Evolutionary conservation across 1,140 invertebrate genomes (phyloP), one percentile per base, ranked within the genome.

Genomic region (Hormaphis cornu): DNA sequence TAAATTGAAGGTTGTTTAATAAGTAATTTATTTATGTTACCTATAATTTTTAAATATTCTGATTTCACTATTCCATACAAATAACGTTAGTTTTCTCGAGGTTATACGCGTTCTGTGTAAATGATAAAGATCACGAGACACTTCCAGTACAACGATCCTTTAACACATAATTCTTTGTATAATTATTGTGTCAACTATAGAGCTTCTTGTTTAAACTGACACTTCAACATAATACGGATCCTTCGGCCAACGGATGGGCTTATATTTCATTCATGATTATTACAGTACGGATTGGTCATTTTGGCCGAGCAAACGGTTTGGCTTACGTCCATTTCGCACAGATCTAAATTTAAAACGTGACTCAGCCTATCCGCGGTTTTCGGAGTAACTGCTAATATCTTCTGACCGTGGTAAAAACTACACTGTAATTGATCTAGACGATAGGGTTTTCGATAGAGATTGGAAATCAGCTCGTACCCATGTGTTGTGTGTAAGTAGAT

Each of bases 221-320:
- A 40, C 24, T 58, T 58, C 20, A 37, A 40, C 22, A 24, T 40
- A 58, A 40, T 8, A 58, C 6, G 3, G n/a, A 14, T 58, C 33
- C 35, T 58, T 30, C 26, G n/a, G n/a, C n/a, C n/a, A n/a, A n/a
- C 18, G 28, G 24, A 66, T 48, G 35, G 18, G 61, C 61, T 66
- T 48, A 33, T 66, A 48, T 66, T 66, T 66, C 61, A 66, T 66
- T 66, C 61, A 66, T 66, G 40, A 61, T 30, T 61, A 30, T 46
- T 61, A 40, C 37, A 30, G n/a, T 40, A 24, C 40, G 24, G 42
- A 35, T 66, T 66, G 28, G 28, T 33, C 28, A 35, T 66, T 66
- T 48, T 50, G 61, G 44, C 61, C 28, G 35, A 66, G 44, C 44
- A 22, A 26, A 16, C 12, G 5, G 9, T 50, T 66, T 66, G 61